Conservation (phyloP, 2,888 invertebrate genomes). For the Teleiodes luculella region DNA sequence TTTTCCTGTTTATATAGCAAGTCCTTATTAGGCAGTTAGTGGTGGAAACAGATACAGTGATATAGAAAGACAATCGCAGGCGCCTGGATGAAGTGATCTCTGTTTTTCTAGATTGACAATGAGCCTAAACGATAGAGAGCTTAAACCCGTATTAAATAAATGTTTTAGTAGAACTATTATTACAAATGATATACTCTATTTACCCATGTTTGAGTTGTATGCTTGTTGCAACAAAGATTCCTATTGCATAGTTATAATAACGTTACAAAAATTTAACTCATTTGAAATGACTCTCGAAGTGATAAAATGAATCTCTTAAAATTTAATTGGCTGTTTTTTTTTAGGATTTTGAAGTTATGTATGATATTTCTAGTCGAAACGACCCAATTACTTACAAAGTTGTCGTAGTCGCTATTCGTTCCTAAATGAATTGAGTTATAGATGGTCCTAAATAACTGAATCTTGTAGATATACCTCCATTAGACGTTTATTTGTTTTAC, state of each 20-base stretch:
- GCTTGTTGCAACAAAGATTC: conserved; percentile 68
- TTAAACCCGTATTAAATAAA: conserved; percentile 69
- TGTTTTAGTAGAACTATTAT: conserved; percentile 72
- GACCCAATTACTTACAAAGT: conserved; percentile 65
- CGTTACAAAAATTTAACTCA: conserved; percentile 41
- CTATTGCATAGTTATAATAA: conserved; percentile 59
- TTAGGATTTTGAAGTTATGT: conserved; percentile 41
- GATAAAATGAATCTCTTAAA: conserved; percentile 47
- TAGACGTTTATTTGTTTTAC: conserved; percentile 46
- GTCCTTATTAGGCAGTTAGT: background rate
- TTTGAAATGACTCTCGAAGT: conserved; percentile 32
- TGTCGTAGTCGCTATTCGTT: conserved; percentile 60
- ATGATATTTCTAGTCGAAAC: conserved; percentile 68
- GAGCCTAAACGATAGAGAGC: conserved; percentile 76
- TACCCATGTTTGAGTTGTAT: conserved; percentile 73
- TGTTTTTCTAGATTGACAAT: conserved; percentile 60
- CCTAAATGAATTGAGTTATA: conserved; percentile 55
- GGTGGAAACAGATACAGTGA: background rate
- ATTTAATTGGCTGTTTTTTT: conserved; percentile 48
- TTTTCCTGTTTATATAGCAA: conserved; percentile 30
- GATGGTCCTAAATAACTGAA: conserved; percentile 37
- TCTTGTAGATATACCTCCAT: conserved; percentile 51
- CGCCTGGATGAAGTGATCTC: conserved; percentile 44
- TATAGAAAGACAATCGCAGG: conserved; percentile 3
- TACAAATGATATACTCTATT: conserved; percentile 67